Evolutionary conservation across 2,888 invertebrate genomes (phyloP).

Genomic region (Apocheima hispidaria): DNA sequence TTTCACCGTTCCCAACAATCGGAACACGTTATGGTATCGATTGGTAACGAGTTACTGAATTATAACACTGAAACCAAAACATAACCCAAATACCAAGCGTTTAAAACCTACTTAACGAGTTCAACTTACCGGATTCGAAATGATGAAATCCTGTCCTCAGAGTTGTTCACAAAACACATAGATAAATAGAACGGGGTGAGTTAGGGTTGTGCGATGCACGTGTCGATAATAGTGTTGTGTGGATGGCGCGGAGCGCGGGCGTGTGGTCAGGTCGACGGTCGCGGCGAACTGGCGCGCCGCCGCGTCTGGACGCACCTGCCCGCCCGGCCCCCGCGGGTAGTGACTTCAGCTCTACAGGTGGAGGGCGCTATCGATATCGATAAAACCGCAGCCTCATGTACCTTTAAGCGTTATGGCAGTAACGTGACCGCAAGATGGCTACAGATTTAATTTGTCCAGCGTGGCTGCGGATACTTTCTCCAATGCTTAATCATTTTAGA

Average conservation of each 20-base stretch:
- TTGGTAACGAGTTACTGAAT: conserved; percentile 64
- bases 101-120: conserved; percentile 31
- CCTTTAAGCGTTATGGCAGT: conserved; percentile 17
- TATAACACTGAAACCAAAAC: conserved; percentile 67
- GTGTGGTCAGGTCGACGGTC: conserved; percentile 71
- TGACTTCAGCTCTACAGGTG: conserved; percentile 61
- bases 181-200: conserved; percentile 67
- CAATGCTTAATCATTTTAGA: background rate
- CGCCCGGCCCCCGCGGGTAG: conserved; percentile 77
- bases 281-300: conserved; percentile 84
- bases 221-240: conserved; percentile 55
- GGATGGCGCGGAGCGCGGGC: conserved; percentile 62
- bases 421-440: conserved; percentile 26
- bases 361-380: conserved; percentile 76
- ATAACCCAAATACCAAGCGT: conserved; percentile 60
- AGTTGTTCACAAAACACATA: conserved; percentile 74
- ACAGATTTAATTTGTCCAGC: conserved; percentile 6
- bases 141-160: conserved; percentile 55
- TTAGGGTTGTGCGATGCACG: conserved; percentile 82
- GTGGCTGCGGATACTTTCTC: background rate
- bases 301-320: conserved; percentile 80
- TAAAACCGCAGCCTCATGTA: conserved; percentile 49
- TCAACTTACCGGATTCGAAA: conserved; percentile 51
- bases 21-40: conserved; percentile 64
- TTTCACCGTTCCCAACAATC: conserved; percentile 64